These are phyloP conservation scores for Leucophenga maculata DNA, from an alignment of 2,888 invertebrate genomes.

Conservation along the genomic window DNA sequence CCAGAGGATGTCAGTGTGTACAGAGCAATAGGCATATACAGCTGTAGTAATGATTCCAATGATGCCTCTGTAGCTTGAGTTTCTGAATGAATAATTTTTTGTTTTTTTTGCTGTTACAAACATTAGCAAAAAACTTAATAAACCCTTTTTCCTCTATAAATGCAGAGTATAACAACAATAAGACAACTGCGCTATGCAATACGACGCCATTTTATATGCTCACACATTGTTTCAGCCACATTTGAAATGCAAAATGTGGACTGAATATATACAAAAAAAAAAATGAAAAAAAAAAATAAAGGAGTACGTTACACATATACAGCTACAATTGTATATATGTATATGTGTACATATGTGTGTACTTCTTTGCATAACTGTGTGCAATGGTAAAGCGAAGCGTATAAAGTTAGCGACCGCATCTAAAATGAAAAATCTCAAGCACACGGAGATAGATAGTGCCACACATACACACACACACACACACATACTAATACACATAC, in stretches of 20 bases:
- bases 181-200: neutral
- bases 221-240: slow-evolving; percentile 50
- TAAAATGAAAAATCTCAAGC: slow-evolving; percentile 62
- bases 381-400: slow-evolving; percentile 17
- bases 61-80: too few relatives aligned
- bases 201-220: slow-evolving; percentile 23
- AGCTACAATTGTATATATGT: neutral
- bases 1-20: too few relatives aligned
- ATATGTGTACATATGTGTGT: neutral
- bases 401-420: slow-evolving; percentile 51
- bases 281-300: slow-evolving; percentile 2
- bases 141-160: neutral
- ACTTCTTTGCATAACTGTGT: neutral
- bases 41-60: too few relatives aligned
- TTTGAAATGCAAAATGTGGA: slow-evolving; percentile 54
- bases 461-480: slow-evolving; percentile 25
- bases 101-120: too few relatives aligned
- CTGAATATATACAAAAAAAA: slow-evolving; percentile 17
- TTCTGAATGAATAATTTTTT: too few relatives aligned
- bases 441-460: slow-evolving; percentile 34
- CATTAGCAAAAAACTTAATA: neutral
- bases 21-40: too few relatives aligned
- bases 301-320: slow-evolving; percentile 1
- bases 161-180: slow-evolving; percentile 14
- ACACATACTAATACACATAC: neutral